Base-by-base conservation (phyloP, 2,113 vertebrate genomes). In the Pongo pygmaeus region DNA sequence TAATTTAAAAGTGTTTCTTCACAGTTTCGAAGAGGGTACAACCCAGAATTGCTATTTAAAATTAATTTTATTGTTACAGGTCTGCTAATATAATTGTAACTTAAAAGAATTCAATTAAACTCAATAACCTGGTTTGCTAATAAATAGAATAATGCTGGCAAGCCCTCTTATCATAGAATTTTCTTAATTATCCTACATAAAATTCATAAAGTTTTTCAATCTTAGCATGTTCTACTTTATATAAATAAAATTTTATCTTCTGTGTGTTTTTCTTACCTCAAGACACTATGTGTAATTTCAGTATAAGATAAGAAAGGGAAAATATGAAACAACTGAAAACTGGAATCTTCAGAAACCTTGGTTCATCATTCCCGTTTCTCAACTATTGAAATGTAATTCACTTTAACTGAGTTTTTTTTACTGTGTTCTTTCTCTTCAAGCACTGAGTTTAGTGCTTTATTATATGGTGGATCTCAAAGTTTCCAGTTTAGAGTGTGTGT, bases 21-120 rank as follows among this genome's bases (percentile, higher is more conserved):
- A 89, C 3, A 27, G 20, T 77, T 74, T 48, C 4, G 35, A 75
- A 69, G 22, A 80, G 1, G 81, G 14, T 55, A 50, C 3, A 92
- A 86, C 13, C 9, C 55, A 91, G 16, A 78, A 46, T 83, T 59
- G 8, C 59, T 95, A 25, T 78, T 98, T 93, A 88, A 89, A 97
- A 92, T 50, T 90, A 92, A 52, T 52, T 89, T 50, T 74, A 23
- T n/a, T 1, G 8, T 89, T 52, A 96, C 50, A 64, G 38, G 5
- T 67, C 69, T 95, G 78, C 50, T 97, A 96, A 38, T 52, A 13
- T 40, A 64, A 59, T 70, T 98, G 64, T 22, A 75, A 77, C 17
- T 72, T 46, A 40, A 9, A 96, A 89, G 9, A 96, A 89, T 83
- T 89, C 89, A 59, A 75, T 77, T 93, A 89, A 50, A 40, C n/a